Evolutionary conservation across 1,140 invertebrate genomes (phyloP), one percentile per base, ranked within the genome.

Genomic region (Macrocentrus cingulum): DNA sequence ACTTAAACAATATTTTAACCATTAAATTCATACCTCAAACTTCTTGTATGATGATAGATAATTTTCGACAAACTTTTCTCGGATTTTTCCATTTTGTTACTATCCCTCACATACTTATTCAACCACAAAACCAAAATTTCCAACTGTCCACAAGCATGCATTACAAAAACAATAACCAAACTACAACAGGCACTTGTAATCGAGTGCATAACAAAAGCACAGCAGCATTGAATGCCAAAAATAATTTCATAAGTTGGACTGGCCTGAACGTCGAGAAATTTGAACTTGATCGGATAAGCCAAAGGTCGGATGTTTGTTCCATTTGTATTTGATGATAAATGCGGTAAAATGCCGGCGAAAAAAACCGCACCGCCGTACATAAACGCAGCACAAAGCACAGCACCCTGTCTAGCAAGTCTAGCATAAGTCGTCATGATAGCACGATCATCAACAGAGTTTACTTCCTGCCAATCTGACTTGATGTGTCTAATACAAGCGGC

Each of bases 111-210:
- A 19, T 56, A 46, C 52, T 36, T 46, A 6, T 57, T 36, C 6
- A 61, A 41, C 41, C 60, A 16, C 15, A 15, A 48, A 5, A 61
- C 68, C 4, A 76, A 11, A 2, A 76, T 65, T 19, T 69, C 51
- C 1, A 73, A 13, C 20, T 73, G 68, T 0, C 68, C 67, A 36
- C 66, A 73, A 8, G 60, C 62, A 19, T 75, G 73, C n/a, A 66
- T 60, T 1, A 67, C 66, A 11, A 76, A 69, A 2, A 65, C 48
- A 7, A 68, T 67, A 0, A 59, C 66, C 2, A 74, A 16, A 16
- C 63, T 65, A 54, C 67, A 71, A 13, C 45, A 16, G 1, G 36
- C 56, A 45, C 23, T 51, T 0, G 48, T 51, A 22, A 58, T 41
- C 22, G 15, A 44, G 8, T 15, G 7, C 37, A 29, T 32, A 9